A percentile compares a stretch with the other conserved stretches of the same genome.
Evolutionary conservation across 2,888 invertebrate genomes (phyloP).

Genomic region (Drosophila suboccidentalis): DNA sequence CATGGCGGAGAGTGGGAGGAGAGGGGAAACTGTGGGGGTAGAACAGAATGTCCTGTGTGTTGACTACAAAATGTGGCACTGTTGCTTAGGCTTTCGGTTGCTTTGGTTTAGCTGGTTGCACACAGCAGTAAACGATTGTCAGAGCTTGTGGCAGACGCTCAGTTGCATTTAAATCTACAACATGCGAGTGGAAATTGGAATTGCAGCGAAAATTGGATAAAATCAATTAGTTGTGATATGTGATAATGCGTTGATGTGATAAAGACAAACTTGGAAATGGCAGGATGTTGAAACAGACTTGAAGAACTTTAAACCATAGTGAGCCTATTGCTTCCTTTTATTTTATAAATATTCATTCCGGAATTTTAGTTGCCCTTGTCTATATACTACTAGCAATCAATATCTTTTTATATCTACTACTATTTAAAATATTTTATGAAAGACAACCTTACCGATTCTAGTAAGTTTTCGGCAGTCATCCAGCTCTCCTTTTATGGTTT

Average conservation of each 20-base stretch:
- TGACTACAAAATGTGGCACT: constrained; percentile 34
- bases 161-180: constrained; percentile 17
- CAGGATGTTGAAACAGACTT: not conserved
- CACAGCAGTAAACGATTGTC: constrained; percentile 36
- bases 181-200: constrained; percentile 1
- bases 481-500: no score
- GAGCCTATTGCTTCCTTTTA: no score
- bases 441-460: no score
- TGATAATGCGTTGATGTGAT: constrained; percentile 11
- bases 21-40: not conserved
- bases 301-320: no score
- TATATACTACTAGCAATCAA: no score
- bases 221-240: constrained; percentile 30
- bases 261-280: not conserved
- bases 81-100: constrained; percentile 35
- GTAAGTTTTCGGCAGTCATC: not conserved
- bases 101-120: constrained; percentile 29
- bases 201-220: constrained; percentile 7
- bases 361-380: no score
- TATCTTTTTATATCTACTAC: no score
- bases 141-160: constrained; percentile 36
- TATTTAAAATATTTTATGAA: no score
- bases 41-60: constrained; percentile 19
- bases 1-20: constrained; percentile 19
- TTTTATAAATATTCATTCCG: no score